These are phyloP conservation scores for Odontocolon sp. DNA, from an alignment of 2,888 invertebrate species.

Conservation along the genomic window DNA sequence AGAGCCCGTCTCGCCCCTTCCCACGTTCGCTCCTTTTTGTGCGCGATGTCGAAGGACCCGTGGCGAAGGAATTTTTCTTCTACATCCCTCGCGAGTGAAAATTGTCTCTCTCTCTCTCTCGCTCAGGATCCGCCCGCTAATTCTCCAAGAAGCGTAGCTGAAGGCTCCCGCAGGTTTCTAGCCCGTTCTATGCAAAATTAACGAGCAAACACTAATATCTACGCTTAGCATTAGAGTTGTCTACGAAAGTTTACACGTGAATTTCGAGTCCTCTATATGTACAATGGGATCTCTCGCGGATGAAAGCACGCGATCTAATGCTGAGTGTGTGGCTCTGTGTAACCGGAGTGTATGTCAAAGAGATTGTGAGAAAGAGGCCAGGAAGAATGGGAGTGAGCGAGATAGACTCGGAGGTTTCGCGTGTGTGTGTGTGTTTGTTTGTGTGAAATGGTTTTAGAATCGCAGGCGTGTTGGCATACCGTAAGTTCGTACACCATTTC, in stretches of 20 bases:
- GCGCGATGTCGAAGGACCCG: conserved; percentile 5
- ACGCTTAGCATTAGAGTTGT: conserved; percentile 50
- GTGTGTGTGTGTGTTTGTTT: conserved; percentile 27
- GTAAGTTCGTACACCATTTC: conserved; percentile 13
- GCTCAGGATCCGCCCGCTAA: conserved; percentile 19
- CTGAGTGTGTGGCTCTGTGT: conserved; percentile 26
- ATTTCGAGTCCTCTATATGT: conserved; percentile 44
- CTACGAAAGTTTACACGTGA: conserved; percentile 55
- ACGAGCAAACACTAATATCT: conserved; percentile 49
- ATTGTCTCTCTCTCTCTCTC: conserved; percentile 18
- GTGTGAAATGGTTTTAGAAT: conserved; percentile 41
- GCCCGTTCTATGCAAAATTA: conserved; percentile 39
- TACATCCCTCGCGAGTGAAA: background rate
- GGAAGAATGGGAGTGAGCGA: conserved; percentile 4
- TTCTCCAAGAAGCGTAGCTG: background rate
- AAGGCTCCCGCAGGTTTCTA: background rate
- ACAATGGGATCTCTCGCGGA: conserved; percentile 53
- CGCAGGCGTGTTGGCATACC: conserved; percentile 39
- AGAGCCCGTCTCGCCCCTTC: conserved; percentile 12
- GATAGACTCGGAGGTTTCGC: conserved; percentile 27
- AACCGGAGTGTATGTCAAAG: conserved; percentile 31
- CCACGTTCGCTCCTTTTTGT: background rate
- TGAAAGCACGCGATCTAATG: conserved; percentile 47
- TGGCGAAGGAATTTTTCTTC: conserved; percentile 4
- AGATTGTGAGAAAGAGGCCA: conserved; percentile 33